Base-by-base conservation (phyloP, 2,888 invertebrate species). In the Mesorhabditis sp. region DNA sequence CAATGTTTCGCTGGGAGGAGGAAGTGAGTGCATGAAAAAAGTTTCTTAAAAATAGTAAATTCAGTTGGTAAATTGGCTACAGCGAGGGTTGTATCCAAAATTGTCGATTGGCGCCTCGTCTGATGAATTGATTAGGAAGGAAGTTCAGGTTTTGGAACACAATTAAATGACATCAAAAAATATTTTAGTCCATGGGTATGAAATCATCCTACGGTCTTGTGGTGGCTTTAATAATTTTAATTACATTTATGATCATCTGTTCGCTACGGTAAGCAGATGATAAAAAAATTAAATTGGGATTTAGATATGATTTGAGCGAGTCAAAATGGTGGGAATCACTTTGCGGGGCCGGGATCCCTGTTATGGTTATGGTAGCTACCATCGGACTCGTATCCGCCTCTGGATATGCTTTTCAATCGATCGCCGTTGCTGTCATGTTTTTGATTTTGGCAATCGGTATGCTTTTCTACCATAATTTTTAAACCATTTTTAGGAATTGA, bases 331-430 rank as follows among this genome's bases (percentile, higher is more conserved):
- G 75, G 58, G 80, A 80, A 65, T 76, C 79, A 4, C 71, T 78
- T 10, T 72, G 79, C 5, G 80, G 80, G 62, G 80, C 74, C 0
- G 64, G 74, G 13, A 80, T 77, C 44, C 80, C 80, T 0, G 73
- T 80, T 43, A 67, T 80, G 2, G 79, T 78, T 4, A 75, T 72
- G 2, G 15, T 77, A 41, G 74, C 77, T 10, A 76, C 79, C n/a
- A 68, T 80, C 2, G 80, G 80, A 62, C 67, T 80, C 66, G 79
- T 80, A 0, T 78, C 79, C 0, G 75, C 77, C 2, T 74, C 78
- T 0, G 80, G 80, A 4, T 67, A 78, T 4, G 76, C 80, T 4
- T 80, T 80, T 67, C 80, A 80, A 69, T 75, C 75, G 28, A 80
- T 80, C 63, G 76, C 78, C 41, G 80, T 80, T 42, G 69, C 72